Base-by-base conservation (phyloP, 2,113 vertebrate genomes). In the Cyanoramphus novaezelandiae region DNA sequence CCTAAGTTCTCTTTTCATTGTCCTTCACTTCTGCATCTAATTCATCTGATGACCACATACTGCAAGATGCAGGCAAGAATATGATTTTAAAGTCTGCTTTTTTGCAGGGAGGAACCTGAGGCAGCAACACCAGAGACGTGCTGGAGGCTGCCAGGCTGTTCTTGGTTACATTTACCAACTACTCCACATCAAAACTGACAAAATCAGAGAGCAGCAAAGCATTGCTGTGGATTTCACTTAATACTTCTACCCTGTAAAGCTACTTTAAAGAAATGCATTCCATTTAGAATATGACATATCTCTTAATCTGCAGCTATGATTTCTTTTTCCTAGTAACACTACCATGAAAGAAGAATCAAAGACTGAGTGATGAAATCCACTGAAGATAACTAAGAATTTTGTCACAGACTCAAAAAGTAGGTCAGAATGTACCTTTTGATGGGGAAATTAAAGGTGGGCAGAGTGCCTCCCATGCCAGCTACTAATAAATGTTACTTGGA, bases 351-450 rank as follows among this genome's bases (percentile, higher is more conserved):
- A 92, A 81, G 8, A 41, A 78, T 41, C 44, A 62, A 86, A 82
- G 79, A 62, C 68, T 14, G 16, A 62, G 62, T 91, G 94, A 95
- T 82, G 86, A 93, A 92, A 95, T 91, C 52, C 50, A 64, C 33
- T 37, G 52, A 91, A 92, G 81, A 92, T 64, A 92, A 77, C 89
- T 69, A 88, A 65, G 89, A 92, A 96, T 95, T 97, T 86, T 96
- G 41, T 52, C 89, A 90, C 10, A 69, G 65, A 47, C 52, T 71
- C 1, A 0, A 44, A 71, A 95, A 92, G 77, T 87, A 92, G 77
- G 91, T 91, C 91, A 89, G n/a, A 44, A 62, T 79, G 86, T 89
- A 52, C 69, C 55, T 92, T 91, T 31, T 86, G 72, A 60, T 65
- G 57, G 44, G 78, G 41, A 97, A 82, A 86, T 69, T 50, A 82